Evolutionary conservation across 2,888 invertebrate species (phyloP), one percentile per base, ranked within the genome.

Genomic region (Zhengitettix transpicula): DNA sequence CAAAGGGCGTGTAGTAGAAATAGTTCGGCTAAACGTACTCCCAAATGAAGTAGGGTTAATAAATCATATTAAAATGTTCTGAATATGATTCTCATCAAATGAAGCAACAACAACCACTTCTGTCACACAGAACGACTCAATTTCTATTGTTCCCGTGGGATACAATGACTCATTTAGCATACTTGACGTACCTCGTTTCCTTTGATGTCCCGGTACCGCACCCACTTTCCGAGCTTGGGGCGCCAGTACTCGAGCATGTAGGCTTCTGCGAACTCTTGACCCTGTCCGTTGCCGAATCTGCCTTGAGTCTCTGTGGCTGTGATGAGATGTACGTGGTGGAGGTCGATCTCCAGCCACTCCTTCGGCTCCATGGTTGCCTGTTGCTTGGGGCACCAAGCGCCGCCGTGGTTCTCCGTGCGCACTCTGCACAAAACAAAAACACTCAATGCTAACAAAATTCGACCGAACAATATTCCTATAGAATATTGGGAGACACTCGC

Each of bases 331-430:
- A 89, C 83, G 17, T 78, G 76, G 68, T 82, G 83, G 65, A 95
- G 79, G 71, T 93, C 85, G 65, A 89, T 81, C 77, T 94, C 84
- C 63, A 88, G 74, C 86, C 87, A 87, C 72, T 88, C 87, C 62
- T 78, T 79, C 3, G 84, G 78, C 67, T 87, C 86, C n/a, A 83
- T 81, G 40, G 86, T 86, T 68, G 89, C 85, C 71, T 85, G 84
- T 57, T 81, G 78, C 73, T 84, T 83, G 12, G 95, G 94, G 75
- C 95, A 95, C 95, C 94, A 95, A 0, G 94, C 94, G 55, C 94
- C 94, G 14, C 92, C 90, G 69, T 84, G 82, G 65, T 81, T 78
- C 70, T 94, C 93, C 67, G 83, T 83, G 65, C 87, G 83, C 66
- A 93, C 77, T 72, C 94, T 94, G 81, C 41, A 76, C n/a, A n/a